These are phyloP conservation scores for Calliphora vomitoria DNA, from an alignment of 2,888 invertebrate genomes.

Conservation along the genomic window DNA sequence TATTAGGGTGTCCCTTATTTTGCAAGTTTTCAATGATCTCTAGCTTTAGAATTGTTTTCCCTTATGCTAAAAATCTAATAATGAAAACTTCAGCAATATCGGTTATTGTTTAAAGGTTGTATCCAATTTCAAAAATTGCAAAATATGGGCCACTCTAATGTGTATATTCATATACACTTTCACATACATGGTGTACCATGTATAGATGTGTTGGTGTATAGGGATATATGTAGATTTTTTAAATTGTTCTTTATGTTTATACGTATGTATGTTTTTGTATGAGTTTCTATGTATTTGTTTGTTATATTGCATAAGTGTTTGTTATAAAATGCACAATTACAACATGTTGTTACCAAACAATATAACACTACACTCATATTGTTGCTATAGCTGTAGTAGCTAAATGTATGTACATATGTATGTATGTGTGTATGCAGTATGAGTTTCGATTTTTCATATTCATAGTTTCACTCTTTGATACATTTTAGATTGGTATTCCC, in stretches of 20 bases:
- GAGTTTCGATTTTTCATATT: no score
- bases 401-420: neutral
- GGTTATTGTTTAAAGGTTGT: no score
- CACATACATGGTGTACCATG: neutral
- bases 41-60: no score
- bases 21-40: no score
- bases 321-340: slow-evolving; percentile 72
- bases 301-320: slow-evolving; percentile 70
- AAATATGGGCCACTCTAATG: no score
- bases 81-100: no score
- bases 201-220: neutral
- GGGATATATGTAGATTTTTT: neutral
- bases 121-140: no score
- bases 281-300: slow-evolving; percentile 48
- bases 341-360: slow-evolving; percentile 68
- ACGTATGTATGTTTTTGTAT: neutral
- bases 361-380: slow-evolving; percentile 44
- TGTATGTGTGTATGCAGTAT: no score
- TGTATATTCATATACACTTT: neutral
- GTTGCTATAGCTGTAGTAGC: slow-evolving; percentile 9
- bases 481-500: no score
- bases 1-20: no score
- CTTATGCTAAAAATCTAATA: no score
- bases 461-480: no score
- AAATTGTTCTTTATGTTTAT: slow-evolving; percentile 8